phyloP scores from a whole-genome alignment of 2,113 vertebrate species.

The Asarcornis scutulata region DNA sequence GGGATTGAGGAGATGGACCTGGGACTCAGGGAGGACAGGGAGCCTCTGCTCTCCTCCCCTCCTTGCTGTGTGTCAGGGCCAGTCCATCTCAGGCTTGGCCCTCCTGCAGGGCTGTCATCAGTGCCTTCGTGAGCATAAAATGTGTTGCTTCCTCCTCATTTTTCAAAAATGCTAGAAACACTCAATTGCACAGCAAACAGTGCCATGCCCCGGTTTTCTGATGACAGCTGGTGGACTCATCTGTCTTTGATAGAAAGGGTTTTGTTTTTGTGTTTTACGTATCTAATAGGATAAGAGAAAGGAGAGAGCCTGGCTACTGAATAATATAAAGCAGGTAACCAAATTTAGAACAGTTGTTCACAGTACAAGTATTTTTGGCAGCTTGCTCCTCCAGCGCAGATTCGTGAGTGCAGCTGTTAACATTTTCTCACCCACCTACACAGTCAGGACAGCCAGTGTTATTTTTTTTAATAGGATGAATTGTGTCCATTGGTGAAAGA shows the following conservation, averaged over 20 bases:
- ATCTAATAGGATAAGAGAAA: background rate
- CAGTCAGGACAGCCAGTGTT: constrained; percentile 34
- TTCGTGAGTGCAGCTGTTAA: constrained; percentile 65
- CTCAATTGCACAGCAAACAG: background rate
- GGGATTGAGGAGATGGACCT: background rate
- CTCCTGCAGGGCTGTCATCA: background rate
- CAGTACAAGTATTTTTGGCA: constrained; percentile 62
- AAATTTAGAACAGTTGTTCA: constrained; percentile 66
- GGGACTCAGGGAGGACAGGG: too few relatives aligned
- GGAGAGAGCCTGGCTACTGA: constrained; percentile 21
- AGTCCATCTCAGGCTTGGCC: background rate
- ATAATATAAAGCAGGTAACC: constrained; percentile 53
- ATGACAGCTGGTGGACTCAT: background rate
- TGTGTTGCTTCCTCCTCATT: background rate
- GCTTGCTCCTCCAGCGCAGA: constrained; percentile 22
- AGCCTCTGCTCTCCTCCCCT: background rate
- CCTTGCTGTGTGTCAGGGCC: background rate
- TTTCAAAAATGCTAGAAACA: background rate
- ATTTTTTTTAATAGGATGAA: constrained; percentile 3
- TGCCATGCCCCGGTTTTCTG: background rate
- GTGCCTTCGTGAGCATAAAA: background rate
- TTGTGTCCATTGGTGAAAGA: constrained; percentile 39
- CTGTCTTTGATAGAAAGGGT: background rate
- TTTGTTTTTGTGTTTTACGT: background rate
- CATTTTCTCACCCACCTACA: constrained; percentile 74